Conservation (phyloP, 2,113 vertebrate species). For the pig (Sus scrofa) region DNA sequence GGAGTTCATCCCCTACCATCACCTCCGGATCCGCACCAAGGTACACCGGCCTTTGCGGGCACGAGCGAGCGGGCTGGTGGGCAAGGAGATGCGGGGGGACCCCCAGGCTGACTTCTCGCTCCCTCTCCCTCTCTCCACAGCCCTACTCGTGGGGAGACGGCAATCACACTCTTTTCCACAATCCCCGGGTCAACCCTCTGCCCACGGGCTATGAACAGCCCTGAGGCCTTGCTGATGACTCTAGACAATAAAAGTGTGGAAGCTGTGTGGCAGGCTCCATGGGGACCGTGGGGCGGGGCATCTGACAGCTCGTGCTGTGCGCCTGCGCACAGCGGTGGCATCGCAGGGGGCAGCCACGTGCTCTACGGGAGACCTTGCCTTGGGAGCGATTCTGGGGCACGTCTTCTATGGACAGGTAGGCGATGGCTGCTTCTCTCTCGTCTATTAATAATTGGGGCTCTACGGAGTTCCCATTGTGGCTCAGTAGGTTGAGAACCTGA, state of each 20-base stretch:
- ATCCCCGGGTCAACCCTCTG: conserved; percentile 90
- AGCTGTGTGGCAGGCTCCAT: neutral
- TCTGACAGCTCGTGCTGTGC: fast-evolving
- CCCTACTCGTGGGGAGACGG: conserved; percentile 95
- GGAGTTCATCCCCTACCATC: conserved; percentile 89
- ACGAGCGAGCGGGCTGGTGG: neutral
- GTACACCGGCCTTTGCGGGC: conserved; percentile 65
- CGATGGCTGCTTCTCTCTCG: neutral
- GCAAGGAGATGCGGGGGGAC: fast-evolving
- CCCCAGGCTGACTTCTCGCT: neutral
- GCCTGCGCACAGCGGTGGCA: neutral
- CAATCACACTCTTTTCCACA: conserved; percentile 94
- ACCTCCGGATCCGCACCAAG: conserved; percentile 94
- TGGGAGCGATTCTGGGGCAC: too few species aligned
- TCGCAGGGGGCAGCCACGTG: too few species aligned
- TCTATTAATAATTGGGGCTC: neutral
- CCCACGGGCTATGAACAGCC: conserved; percentile 91
- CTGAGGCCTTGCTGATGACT: neutral
- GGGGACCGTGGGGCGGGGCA: fast-evolving
- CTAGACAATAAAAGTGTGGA: conserved; percentile 71
- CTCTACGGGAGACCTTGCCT: neutral
- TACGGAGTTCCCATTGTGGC: too few species aligned
- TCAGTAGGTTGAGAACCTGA: too few species aligned
- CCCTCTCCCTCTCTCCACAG: conserved; percentile 82
- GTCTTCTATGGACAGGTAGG: neutral